phyloP scores from a whole-genome alignment of 2,113 vertebrate species.

The Dromaius novaehollandiae region DNA sequence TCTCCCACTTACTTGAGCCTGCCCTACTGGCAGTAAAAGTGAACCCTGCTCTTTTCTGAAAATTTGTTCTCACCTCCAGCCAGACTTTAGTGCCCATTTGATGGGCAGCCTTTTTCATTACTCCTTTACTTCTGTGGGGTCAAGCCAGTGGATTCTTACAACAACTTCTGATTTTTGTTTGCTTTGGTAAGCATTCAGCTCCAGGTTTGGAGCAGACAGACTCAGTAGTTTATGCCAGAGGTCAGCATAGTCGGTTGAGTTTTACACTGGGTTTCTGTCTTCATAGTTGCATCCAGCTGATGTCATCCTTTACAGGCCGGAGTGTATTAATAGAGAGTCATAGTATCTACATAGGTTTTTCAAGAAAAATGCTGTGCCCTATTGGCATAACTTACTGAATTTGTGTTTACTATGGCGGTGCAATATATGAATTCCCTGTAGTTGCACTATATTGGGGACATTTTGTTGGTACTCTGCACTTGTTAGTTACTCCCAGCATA shows the following conservation, averaged over 20 bases:
- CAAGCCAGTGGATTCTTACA: neutral
- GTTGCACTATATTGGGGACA: accelerated
- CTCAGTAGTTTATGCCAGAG: neutral
- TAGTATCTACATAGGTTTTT: neutral
- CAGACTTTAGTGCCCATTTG: neutral
- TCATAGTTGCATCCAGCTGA: neutral
- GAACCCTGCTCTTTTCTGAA: neutral
- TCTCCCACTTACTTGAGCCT: neutral
- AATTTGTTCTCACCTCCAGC: neutral
- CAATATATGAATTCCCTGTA: neutral
- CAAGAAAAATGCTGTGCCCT: neutral
- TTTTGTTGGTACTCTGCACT: neutral
- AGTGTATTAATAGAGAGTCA: neutral
- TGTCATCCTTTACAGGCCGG: neutral
- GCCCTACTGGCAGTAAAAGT: neutral
- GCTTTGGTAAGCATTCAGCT: neutral
- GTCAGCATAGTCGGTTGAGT: neutral
- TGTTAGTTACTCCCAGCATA: neutral
- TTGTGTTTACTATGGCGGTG: neutral
- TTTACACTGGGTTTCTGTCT: neutral
- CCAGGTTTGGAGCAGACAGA: neutral
- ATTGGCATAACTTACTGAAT: neutral
- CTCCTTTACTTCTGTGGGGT: neutral
- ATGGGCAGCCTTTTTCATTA: neutral
- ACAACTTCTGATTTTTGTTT: neutral